Evolutionary conservation across 2,797 vertebrate species (phyloP).

Genomic region (Oreortyx pictus): DNA sequence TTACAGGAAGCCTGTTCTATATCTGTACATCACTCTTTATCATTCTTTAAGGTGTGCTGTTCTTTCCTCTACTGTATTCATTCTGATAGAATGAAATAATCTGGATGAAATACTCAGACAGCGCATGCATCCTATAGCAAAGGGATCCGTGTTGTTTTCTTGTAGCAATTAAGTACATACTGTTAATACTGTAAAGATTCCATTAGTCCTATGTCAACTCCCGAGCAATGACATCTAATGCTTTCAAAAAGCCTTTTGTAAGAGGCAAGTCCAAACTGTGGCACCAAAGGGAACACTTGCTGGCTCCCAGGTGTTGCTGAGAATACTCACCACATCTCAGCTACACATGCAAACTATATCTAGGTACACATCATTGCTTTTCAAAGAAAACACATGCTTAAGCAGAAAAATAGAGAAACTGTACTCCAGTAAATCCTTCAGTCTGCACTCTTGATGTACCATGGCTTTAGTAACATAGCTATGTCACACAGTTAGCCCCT

Average conservation of each 20-base stretch:
- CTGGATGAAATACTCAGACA: background rate
- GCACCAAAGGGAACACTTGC: background rate
- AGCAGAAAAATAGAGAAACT: background rate
- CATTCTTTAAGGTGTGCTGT: background rate
- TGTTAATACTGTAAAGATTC: background rate
- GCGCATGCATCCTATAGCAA: background rate
- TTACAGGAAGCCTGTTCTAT: background rate
- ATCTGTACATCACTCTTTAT: background rate
- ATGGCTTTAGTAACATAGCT: background rate
- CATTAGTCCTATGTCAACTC: background rate
- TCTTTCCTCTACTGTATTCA: background rate
- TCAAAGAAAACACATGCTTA: background rate
- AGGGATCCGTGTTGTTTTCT: background rate
- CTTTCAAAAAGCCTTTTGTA: background rate
- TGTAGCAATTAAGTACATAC: background rate
- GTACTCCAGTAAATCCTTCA: background rate
- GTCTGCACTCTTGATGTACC: background rate
- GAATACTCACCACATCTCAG: background rate
- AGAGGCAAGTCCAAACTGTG: background rate
- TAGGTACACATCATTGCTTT: background rate
- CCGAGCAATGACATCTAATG: background rate
- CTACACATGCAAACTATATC: background rate
- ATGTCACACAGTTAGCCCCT: background rate
- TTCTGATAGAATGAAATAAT: background rate
- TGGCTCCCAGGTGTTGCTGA: background rate